phyloP scores from a whole-genome alignment of 1,140 invertebrate species.

The Euschistus heros region DNA sequence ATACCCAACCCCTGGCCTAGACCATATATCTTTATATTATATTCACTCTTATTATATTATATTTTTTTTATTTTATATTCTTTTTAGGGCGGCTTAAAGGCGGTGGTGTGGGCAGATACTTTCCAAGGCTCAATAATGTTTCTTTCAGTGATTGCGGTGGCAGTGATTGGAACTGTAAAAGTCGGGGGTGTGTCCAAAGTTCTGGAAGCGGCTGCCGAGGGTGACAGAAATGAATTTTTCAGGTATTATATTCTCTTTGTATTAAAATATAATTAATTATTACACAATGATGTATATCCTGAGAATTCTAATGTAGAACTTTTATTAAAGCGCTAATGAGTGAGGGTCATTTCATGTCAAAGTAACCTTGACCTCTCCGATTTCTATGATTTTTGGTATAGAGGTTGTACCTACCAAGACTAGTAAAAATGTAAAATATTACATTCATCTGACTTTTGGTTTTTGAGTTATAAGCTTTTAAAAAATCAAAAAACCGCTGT shows the following conservation, averaged over 20 bases:
- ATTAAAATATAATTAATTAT: not conserved
- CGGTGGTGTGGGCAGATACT: conserved; percentile 76
- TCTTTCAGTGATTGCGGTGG: conserved; percentile 53
- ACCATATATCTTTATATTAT: not conserved
- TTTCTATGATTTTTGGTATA: too few relatives aligned
- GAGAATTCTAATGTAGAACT: too few relatives aligned
- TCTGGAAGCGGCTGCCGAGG: conserved; percentile 41
- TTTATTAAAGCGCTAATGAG: too few relatives aligned
- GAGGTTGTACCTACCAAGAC: too few relatives aligned
- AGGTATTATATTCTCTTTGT: conserved; percentile 1
- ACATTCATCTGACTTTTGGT: too few relatives aligned
- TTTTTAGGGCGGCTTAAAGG: conserved; percentile 52
- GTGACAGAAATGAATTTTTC: conserved; percentile 48
- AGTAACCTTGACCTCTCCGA: too few relatives aligned
- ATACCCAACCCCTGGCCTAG: not conserved
- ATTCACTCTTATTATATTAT: not conserved
- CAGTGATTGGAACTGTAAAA: conserved; percentile 51
- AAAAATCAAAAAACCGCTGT: too few relatives aligned
- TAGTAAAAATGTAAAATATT: too few relatives aligned
- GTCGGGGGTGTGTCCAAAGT: conserved; percentile 49
- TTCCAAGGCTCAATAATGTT: conserved; percentile 77
- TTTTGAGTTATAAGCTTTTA: too few relatives aligned
- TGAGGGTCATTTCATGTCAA: too few relatives aligned
- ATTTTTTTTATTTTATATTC: not conserved
- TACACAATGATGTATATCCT: not conserved